These are phyloP conservation scores for Lonchura striata DNA, from an alignment of 2,113 vertebrate genomes.

Conservation along the genomic window DNA sequence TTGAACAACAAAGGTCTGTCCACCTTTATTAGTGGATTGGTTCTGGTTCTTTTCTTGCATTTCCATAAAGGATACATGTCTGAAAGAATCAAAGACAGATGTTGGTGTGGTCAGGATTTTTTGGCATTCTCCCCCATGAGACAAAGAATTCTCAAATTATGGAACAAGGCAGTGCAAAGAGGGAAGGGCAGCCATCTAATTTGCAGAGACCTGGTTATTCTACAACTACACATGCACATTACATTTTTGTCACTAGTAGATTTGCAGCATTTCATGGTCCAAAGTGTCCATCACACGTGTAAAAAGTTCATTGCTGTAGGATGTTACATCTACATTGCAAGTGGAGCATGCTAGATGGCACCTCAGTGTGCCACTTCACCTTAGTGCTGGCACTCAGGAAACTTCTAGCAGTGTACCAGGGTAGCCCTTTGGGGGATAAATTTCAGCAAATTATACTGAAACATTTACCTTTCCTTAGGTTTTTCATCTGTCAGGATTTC, in stretches of 20 bases:
- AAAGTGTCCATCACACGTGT: accelerated
- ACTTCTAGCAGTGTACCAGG: not conserved
- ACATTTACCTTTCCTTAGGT: not conserved
- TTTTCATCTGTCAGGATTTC: not conserved
- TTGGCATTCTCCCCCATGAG: not conserved
- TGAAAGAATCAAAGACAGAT: not conserved
- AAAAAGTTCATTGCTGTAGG: not conserved
- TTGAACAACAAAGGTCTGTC: not conserved
- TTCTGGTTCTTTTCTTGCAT: not conserved
- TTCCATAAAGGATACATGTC: not conserved
- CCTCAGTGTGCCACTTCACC: not conserved
- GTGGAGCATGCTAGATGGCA: not conserved
- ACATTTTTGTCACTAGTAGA: not conserved
- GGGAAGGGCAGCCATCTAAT: not conserved
- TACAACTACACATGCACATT: not conserved
- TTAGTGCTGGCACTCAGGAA: not conserved
- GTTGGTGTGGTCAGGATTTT: not conserved
- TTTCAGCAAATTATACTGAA: not conserved
- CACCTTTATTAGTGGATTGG: not conserved
- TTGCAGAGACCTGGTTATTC: not conserved
- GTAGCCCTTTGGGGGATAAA: not conserved
- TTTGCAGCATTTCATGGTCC: not conserved
- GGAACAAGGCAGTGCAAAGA: not conserved
- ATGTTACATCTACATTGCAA: not conserved
- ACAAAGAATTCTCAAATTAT: not conserved